Conservation (phyloP, 1,140 invertebrate genomes). For the Pachyrhynchus sulphureomaculatus region DNA sequence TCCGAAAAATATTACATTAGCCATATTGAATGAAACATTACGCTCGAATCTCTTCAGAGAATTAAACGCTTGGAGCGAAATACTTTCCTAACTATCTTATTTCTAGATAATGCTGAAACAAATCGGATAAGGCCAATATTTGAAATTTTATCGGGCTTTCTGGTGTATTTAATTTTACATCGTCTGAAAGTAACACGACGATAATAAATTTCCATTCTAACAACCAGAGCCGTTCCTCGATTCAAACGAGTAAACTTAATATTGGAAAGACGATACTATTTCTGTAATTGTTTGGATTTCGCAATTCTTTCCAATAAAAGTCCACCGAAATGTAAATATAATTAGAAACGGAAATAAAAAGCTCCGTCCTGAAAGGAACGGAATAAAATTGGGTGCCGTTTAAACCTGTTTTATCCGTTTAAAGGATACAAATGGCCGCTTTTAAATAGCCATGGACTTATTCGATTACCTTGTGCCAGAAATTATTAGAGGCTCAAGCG, state of each 20-base stretch:
- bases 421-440: constrained; percentile 18
- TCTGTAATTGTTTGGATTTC: constrained; percentile 27
- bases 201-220: constrained; percentile 9
- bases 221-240: not conserved
- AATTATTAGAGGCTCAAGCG: constrained; percentile 5
- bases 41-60: no score
- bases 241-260: constrained; percentile 1
- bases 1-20: no score
- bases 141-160: no score
- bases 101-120: no score
- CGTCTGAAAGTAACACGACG: no score
- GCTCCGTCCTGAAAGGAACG: not conserved
- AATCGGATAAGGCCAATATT: no score
- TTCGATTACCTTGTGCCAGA: constrained; percentile 10
- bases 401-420: constrained; percentile 9
- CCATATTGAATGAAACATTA: no score
- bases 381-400: constrained; percentile 15
- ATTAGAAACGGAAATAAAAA: constrained; percentile 29
- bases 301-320: constrained; percentile 31
- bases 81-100: no score
- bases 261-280: constrained; percentile 23
- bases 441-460: constrained; percentile 20
- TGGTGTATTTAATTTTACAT: no score
- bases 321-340: constrained; percentile 31
- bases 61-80: no score